These are phyloP conservation scores for Phthorimaea operculella DNA, from an alignment of 1,140 invertebrate genomes.

Conservation along the genomic window DNA sequence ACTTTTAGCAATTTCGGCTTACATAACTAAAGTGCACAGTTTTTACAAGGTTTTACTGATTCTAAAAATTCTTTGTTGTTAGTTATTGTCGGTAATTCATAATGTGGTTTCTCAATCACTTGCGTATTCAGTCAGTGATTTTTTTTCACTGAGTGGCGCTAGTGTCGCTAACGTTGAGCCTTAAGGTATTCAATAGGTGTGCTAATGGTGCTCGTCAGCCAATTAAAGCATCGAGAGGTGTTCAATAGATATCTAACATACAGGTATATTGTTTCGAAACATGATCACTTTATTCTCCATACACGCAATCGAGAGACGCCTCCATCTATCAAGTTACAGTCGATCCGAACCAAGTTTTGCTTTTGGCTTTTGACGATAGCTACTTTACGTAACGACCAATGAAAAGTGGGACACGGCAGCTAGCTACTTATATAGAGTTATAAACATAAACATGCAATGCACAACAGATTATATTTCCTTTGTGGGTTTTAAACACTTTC, in stretches of 20 bases:
- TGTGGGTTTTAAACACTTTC: constrained; percentile 14
- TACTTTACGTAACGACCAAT: constrained; percentile 28
- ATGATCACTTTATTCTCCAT: constrained; percentile 3
- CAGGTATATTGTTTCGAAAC: constrained; percentile 11
- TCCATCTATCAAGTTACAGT: constrained; percentile 15
- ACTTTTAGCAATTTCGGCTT: no score
- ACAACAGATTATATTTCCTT: constrained; percentile 15
- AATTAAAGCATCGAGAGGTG: constrained; percentile 17
- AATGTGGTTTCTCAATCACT: no score
- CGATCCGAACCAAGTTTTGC: constrained; percentile 26
- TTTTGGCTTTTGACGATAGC: constrained; percentile 25
- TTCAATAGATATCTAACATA: constrained; percentile 7
- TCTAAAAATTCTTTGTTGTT: no score
- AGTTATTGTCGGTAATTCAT: no score
- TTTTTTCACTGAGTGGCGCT: no score
- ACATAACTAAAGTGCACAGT: no score
- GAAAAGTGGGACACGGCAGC: constrained; percentile 41
- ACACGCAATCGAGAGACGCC: constrained; percentile 9
- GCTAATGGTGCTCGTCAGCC: constrained; percentile 10
- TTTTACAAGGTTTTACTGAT: no score
- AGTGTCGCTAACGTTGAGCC: no score
- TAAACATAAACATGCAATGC: constrained; percentile 23
- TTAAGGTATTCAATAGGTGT: constrained; percentile 7
- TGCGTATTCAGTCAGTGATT: no score
- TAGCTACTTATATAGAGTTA: background rate